These are phyloP conservation scores for Arion vulgaris DNA, from an alignment of 1,140 invertebrate species.

Conservation along the genomic window DNA sequence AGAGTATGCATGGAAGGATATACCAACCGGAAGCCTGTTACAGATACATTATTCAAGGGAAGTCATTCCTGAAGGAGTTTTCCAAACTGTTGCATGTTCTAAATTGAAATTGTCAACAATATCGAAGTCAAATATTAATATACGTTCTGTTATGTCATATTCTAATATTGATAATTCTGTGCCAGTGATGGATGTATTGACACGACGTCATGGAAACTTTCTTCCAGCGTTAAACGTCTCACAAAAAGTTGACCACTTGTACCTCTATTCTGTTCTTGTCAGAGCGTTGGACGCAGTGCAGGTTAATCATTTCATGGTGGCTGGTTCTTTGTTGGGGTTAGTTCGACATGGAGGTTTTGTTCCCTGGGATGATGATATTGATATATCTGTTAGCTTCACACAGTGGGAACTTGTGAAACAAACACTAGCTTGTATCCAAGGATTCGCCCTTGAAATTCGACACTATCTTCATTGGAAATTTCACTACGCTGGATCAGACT, in stretches of 20 bases:
- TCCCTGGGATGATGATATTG: constrained; percentile 38
- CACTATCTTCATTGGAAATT: constrained; percentile 18
- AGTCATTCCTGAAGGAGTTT: neutral
- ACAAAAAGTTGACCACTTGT: neutral
- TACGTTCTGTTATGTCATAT: neutral
- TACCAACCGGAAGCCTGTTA: neutral
- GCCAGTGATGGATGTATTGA: neutral
- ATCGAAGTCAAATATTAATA: neutral
- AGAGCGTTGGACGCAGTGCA: neutral
- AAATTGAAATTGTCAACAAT: neutral
- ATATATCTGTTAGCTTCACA: constrained; percentile 13
- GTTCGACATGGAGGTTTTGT: constrained; percentile 21
- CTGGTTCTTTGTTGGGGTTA: constrained; percentile 23
- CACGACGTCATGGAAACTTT: neutral
- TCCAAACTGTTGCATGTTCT: neutral
- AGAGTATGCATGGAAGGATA: neutral
- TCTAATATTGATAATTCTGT: too few relatives aligned
- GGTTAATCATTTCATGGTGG: neutral
- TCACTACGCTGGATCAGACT: neutral
- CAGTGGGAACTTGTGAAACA: constrained; percentile 8
- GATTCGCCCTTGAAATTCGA: neutral
- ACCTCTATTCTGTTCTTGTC: neutral
- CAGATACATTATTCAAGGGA: neutral
- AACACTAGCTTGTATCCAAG: constrained; percentile 11
- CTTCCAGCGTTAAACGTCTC: neutral